A percentile compares a stretch with the other conserved stretches of the same genome.
These are phyloP conservation scores for Aporophyla nigra DNA, from an alignment of 2,888 invertebrate genomes.

Conservation along the genomic window DNA sequence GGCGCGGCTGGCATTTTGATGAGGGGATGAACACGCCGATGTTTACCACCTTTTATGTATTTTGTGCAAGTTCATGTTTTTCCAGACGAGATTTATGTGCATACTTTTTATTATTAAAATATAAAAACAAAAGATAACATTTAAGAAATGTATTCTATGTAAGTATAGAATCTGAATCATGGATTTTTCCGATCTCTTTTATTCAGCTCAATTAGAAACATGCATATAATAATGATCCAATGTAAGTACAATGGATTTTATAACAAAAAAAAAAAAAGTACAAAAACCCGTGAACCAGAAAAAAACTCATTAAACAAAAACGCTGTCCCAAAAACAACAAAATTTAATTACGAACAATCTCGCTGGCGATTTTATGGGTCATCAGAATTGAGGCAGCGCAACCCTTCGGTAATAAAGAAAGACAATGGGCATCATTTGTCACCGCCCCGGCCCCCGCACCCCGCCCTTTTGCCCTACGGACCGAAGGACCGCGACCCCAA, in stretches of 20 bases:
- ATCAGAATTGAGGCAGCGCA: slow-evolving; percentile 62
- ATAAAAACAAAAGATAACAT: not conserved
- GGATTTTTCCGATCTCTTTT: not conserved
- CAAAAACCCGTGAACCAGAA: slow-evolving; percentile 17
- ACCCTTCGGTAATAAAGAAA: slow-evolving; percentile 81
- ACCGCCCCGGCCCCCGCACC: slow-evolving; percentile 65
- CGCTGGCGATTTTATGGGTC: slow-evolving; percentile 65
- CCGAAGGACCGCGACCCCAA: slow-evolving; percentile 66
- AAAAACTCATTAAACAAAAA: slow-evolving; percentile 5
- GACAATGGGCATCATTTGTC: slow-evolving; percentile 88
- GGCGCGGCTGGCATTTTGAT: slow-evolving; percentile 65
- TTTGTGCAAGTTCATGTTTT: slow-evolving; percentile 41
- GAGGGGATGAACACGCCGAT: slow-evolving; percentile 49
- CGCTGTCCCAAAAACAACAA: slow-evolving; percentile 27
- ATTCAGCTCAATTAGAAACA: not conserved
- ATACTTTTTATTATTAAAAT: not conserved
- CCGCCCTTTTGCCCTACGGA: slow-evolving; percentile 54
- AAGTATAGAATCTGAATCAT: no score
- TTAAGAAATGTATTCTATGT: no score
- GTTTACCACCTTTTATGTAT: slow-evolving; percentile 8
- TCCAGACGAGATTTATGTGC: not conserved
- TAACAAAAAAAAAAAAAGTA: not conserved
- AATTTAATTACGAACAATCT: slow-evolving; percentile 64
- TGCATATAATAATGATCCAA: not conserved
- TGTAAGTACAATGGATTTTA: not conserved